These are phyloP conservation scores for Trissonchulus latispiculum DNA, from an alignment of 2,888 invertebrate genomes.

Conservation along the genomic window DNA sequence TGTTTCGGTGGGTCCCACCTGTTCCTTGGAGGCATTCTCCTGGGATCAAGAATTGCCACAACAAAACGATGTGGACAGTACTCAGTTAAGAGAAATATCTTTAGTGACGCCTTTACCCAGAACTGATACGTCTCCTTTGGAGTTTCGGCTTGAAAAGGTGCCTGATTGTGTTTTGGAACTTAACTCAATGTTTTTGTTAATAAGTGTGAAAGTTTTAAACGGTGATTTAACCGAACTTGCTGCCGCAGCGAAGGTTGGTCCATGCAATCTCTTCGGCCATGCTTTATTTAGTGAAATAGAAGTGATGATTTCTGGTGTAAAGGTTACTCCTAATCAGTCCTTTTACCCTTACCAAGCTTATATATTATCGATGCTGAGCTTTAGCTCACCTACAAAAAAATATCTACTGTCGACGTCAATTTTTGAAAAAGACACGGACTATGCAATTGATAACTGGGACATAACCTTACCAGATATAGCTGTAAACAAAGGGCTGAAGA, in stretches of 20 bases:
- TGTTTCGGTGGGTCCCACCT: too few species aligned
- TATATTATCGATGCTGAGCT: not conserved
- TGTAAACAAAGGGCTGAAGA: not conserved
- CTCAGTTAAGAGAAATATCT: too few species aligned
- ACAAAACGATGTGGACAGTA: too few species aligned
- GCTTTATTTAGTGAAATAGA: conserved; percentile 1
- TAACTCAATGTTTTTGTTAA: conserved; percentile 4
- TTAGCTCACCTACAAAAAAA: not conserved
- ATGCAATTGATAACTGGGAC: not conserved
- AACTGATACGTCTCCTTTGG: too few species aligned
- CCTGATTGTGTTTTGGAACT: conserved; percentile 1
- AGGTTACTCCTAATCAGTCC: conserved; percentile 5
- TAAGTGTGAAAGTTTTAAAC: not conserved
- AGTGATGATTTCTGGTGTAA: not conserved
- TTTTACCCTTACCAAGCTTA: too few species aligned
- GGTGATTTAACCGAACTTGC: not conserved
- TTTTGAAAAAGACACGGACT: conserved; percentile 1
- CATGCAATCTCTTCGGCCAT: conserved; percentile 5
- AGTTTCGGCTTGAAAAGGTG: not conserved
- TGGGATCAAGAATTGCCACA: too few species aligned
- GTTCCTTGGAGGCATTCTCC: too few species aligned
- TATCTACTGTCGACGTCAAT: not conserved
- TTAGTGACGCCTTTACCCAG: too few species aligned
- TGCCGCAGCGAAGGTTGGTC: not conserved
- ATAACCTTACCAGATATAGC: too few species aligned